Base-by-base conservation (phyloP, 2,113 vertebrate genomes). In the Labeo rohita region DNA sequence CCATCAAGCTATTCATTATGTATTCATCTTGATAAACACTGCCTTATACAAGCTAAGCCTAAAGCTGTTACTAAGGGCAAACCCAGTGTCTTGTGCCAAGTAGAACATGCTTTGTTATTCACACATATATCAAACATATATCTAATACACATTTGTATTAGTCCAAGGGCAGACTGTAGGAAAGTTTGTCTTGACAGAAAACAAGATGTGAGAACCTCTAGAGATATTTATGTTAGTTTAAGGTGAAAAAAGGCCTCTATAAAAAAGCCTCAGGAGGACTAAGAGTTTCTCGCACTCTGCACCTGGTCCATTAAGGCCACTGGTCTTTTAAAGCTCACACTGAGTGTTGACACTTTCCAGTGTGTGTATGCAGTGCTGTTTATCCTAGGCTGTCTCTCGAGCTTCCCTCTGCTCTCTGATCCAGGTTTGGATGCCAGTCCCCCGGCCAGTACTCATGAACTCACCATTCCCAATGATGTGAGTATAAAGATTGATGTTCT, bases 381-480 rank as follows among this genome's bases (percentile, higher is more conserved):
- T 88, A 83, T 90, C 68, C 81, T 75, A 36, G 28, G 76, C 94
- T 92, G 92, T 92, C 10, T 77, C 10, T 77, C 72, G 90, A 90
- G 89, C 88, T 89, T 83, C 79, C 50, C 82, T 87, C 73, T 90
- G 85, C 90, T 77, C 81, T 81, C 68, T 28, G 21, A 84, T 83
- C n/a, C 93, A 99, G 98, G 98, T 98, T 92, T 99, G 98, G 98
- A 98, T 91, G 95, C 97, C 95, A 97, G 95, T 94, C 95, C 97
- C 92, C 97, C 96, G 89, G 96, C 98, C 96, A 99, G 97, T 96
- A 98, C 98, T 94, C 98, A 99, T 88, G 98, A 98, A 95, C 97
- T 99, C 96, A 96, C 97, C 95, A 98, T 99, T 96, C 98, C 98
- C 93, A 98, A 98, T 94, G 98, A 99, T 96, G 98, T 99, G 96